Evolutionary conservation across 2,797 vertebrate genomes (phyloP), one percentile per base, ranked within the genome.

Genomic region (Peromyscus attwateri): DNA sequence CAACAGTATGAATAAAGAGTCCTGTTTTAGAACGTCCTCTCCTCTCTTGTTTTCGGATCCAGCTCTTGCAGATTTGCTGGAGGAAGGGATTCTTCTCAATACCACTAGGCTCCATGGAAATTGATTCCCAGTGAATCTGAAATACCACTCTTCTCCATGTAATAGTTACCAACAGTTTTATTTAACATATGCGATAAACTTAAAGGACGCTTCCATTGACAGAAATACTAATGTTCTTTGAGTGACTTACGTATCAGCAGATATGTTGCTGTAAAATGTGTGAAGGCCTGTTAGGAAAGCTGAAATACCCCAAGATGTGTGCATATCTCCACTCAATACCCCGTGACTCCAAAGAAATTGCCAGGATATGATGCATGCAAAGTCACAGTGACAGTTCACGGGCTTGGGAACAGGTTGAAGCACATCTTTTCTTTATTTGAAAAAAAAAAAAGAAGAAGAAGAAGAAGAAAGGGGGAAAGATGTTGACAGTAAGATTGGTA

Each of bases 171-270:
- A 90, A 57, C 8, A 87, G 25, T 92, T 96, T 91, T 84, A 43
- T 75, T 95, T 89, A 95, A 43, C 27, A 55, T 6, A 46, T 83
- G 49, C 49, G 79, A 88, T 90, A 71, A 80, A 81, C 57, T 81
- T n/a, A 91, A 57, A 94, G 49, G 52, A 95, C 94, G 29, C 27
- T 94, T 90, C 70, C 94, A 25, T 77, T 92, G 79, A 75, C 73
- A 90, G 62, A 90, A 94, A 87, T 68, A 71, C 17, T 91, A 68
- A 43, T 92, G 64, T 84, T 80, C 57, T 89, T 73, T 55, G 73
- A 93, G 73, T 81, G 60, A 77, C 60, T 90, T 64, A 31, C 13
- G 7, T 82, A 64, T 92, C 77, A 60, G 73, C 68, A 95, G 66
- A 88, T 34, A 3, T 87, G n/a, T 90, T 84, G 17, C 70, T 87